Conservation (phyloP, 1,140 invertebrate genomes). For the Macrobrachium rosenbergii region DNA sequence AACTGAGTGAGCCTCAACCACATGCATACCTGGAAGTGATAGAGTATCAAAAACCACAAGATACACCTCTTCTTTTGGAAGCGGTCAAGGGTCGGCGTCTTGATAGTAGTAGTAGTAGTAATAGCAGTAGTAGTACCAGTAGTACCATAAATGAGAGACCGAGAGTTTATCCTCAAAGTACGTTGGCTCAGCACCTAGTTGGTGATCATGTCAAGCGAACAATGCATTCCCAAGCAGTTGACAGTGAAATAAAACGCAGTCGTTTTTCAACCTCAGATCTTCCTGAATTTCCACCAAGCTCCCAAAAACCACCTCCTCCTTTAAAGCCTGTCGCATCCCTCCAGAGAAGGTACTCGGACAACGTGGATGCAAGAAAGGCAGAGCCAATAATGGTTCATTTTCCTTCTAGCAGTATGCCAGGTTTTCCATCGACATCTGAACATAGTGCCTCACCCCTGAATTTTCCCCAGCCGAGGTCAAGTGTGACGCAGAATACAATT, state of each 20-base stretch:
- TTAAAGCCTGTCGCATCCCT: slow-evolving; percentile 43
- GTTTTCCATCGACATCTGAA: slow-evolving; percentile 5
- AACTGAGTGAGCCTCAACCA: slow-evolving; percentile 28
- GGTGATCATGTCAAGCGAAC: too few relatives aligned
- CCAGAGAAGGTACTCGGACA: slow-evolving; percentile 52
- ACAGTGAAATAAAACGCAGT: slow-evolving; percentile 27
- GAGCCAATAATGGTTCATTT: slow-evolving; percentile 10
- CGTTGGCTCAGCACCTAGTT: too few relatives aligned
- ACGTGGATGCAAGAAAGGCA: slow-evolving; percentile 30
- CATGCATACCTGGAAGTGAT: slow-evolving; percentile 25
- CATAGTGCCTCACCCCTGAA: slow-evolving; percentile 5
- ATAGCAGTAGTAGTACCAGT: too few relatives aligned
- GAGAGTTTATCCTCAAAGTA: too few relatives aligned
- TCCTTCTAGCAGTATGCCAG: neutral
- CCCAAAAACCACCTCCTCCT: slow-evolving; percentile 45
- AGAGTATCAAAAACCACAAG: slow-evolving; percentile 32
- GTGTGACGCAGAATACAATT: slow-evolving; percentile 21
- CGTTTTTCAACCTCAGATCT: slow-evolving; percentile 43
- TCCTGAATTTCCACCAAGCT: slow-evolving; percentile 39
- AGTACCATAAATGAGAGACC: too few relatives aligned
- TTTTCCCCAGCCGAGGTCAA: slow-evolving; percentile 36
- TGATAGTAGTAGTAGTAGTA: neutral
- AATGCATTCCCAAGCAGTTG: slow-evolving; percentile 19
- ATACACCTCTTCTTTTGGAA: slow-evolving; percentile 26
- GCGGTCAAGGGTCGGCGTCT: slow-evolving; percentile 14